Percentiles rank a stretch among this genome's conserved stretches.
These are phyloP conservation scores for Ceratoteleas bidentatus DNA, from an alignment of 1,140 invertebrate species.

Conservation along the genomic window DNA sequence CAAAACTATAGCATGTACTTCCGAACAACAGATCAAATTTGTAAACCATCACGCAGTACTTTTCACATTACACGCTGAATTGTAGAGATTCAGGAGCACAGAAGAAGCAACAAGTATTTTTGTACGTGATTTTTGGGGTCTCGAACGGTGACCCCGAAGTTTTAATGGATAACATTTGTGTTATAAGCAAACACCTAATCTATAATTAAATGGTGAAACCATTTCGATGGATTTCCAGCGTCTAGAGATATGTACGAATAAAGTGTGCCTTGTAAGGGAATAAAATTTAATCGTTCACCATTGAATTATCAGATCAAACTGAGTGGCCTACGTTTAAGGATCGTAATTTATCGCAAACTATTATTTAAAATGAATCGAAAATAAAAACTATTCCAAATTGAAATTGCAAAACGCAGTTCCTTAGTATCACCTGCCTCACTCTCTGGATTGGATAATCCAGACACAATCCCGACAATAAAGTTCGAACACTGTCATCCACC, in stretches of 20 bases:
- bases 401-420: too few relatives aligned
- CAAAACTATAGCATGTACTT: constrained; percentile 31
- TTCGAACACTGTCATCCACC: too few relatives aligned
- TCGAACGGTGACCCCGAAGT: background rate
- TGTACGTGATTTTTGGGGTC: constrained; percentile 36
- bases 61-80: constrained; percentile 25
- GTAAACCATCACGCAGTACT: constrained; percentile 31
- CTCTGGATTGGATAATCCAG: too few relatives aligned
- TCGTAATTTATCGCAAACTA: background rate
- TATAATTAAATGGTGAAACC: constrained; percentile 42
- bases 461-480: too few relatives aligned
- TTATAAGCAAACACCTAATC: constrained; percentile 7
- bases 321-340: background rate
- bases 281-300: constrained; percentile 18
- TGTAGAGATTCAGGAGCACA: constrained; percentile 7
- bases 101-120: constrained; percentile 30
- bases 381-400: too few relatives aligned
- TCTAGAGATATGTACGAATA: constrained; percentile 29
- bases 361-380: too few relatives aligned
- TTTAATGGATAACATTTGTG: constrained; percentile 14
- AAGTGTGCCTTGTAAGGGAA: constrained; percentile 29
- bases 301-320: constrained; percentile 18
- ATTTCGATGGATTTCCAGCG: background rate
- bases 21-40: constrained; percentile 18
- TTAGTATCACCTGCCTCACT: too few relatives aligned